Conservation (phyloP, 1,140 invertebrate species). For the Brachionus rotundiformis region DNA sequence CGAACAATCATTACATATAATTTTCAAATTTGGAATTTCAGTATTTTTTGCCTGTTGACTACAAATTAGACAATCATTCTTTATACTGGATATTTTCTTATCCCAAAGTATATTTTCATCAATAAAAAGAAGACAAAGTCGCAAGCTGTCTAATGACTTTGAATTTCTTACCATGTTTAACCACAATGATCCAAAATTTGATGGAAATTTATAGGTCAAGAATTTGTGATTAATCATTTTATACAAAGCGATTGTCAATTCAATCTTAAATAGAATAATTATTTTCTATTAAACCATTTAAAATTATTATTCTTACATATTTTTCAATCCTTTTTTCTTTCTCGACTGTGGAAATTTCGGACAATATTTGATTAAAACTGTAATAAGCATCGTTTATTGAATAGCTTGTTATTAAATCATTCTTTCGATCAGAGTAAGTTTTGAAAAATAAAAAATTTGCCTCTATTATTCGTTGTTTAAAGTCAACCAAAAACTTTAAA, state of each 20-base stretch:
- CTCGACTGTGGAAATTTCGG: neutral
- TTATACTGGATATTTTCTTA: neutral
- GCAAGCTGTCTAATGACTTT: neutral
- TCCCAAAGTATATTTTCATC: neutral
- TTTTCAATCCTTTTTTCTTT: neutral
- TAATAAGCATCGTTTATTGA: neutral
- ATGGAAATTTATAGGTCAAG: neutral
- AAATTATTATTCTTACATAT: neutral
- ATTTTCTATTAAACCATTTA: neutral
- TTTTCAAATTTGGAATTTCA: neutral
- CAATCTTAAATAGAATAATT: neutral
- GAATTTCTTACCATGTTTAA: neutral
- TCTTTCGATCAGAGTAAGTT: neutral
- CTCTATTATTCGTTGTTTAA: neutral
- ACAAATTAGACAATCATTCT: neutral
- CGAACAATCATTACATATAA: neutral
- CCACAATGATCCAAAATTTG: slow-evolving; percentile 5
- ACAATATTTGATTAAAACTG: neutral
- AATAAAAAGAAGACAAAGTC: neutral
- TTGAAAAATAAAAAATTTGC: neutral
- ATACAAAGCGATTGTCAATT: neutral
- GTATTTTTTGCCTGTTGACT: neutral
- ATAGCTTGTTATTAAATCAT: neutral
- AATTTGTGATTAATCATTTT: slow-evolving; percentile 7
- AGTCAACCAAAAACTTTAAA: neutral